Evolutionary conservation across 1,140 invertebrate species (phyloP).

Genomic region (Phymorhynchus buccinoides): DNA sequence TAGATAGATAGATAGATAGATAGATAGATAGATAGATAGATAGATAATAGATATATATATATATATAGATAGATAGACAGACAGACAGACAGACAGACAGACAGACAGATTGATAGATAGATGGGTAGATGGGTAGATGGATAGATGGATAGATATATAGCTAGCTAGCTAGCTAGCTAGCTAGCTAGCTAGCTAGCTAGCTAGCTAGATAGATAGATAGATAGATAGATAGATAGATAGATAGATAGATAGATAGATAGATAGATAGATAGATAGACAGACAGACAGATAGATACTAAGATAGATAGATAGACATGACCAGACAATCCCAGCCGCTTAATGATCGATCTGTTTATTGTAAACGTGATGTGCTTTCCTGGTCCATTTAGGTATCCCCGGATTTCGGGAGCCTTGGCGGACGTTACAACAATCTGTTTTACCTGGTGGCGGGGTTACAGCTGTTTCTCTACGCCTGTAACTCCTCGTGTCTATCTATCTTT

Average conservation of each 20-base stretch:
- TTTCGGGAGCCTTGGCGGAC: conserved; percentile 41
- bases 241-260: not conserved
- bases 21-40: not conserved
- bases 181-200: too few species aligned
- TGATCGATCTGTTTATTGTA: not conserved
- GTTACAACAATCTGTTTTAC: conserved; percentile 51
- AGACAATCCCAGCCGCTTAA: too few species aligned
- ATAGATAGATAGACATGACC: not conserved
- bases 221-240: not conserved
- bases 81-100: not conserved
- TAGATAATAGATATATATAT: not conserved
- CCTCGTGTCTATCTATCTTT: too few species aligned
- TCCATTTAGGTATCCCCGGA: conserved; percentile 24
- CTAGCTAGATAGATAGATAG: too few species aligned
- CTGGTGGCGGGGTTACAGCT: conserved; percentile 43
- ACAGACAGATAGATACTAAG: not conserved
- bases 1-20: not conserved
- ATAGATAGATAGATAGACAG: not conserved
- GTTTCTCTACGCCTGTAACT: conserved; percentile 47
- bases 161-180: too few species aligned
- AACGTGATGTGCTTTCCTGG: too few species aligned
- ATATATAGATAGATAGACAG: not conserved
- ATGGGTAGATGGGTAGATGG: too few species aligned
- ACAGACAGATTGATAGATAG: too few species aligned
- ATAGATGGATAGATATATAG: too few species aligned